Percentiles rank a stretch among this genome's conserved stretches.
Evolutionary conservation across 2,888 invertebrate species (phyloP).

Genomic region (Brachyptera risi): DNA sequence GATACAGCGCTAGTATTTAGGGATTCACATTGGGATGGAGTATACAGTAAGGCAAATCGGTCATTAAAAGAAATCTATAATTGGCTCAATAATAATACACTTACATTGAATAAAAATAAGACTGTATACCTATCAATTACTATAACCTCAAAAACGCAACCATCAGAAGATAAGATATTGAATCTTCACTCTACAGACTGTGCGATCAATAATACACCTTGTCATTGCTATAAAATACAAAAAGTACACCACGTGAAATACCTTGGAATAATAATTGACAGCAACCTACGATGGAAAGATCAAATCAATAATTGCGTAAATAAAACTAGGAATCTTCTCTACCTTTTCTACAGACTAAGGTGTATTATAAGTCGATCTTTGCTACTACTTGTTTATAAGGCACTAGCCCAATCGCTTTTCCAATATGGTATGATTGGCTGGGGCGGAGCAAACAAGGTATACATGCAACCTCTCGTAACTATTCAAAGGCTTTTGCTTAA

Average conservation of each 20-base stretch:
- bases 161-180: not conserved
- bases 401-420: too few species aligned
- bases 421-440: too few species aligned
- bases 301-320: not conserved
- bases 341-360: too few species aligned
- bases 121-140: not conserved
- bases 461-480: too few species aligned
- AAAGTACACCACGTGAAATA: not conserved
- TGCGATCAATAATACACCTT: not conserved
- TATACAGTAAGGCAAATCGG: not conserved
- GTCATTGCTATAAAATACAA: not conserved
- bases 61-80: not conserved
- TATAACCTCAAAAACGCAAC: not conserved
- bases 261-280: not conserved
- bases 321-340: too few species aligned
- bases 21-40: not conserved
- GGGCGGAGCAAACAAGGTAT: too few species aligned
- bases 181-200: not conserved
- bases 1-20: constrained; percentile 14
- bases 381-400: too few species aligned
- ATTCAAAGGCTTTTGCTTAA: too few species aligned
- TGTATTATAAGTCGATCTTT: not conserved
- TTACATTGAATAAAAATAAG: not conserved
- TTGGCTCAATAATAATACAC: not conserved
- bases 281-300: not conserved